Conservation (phyloP, 2,888 invertebrate genomes). For the Caenorhabditis japonica region DNA sequence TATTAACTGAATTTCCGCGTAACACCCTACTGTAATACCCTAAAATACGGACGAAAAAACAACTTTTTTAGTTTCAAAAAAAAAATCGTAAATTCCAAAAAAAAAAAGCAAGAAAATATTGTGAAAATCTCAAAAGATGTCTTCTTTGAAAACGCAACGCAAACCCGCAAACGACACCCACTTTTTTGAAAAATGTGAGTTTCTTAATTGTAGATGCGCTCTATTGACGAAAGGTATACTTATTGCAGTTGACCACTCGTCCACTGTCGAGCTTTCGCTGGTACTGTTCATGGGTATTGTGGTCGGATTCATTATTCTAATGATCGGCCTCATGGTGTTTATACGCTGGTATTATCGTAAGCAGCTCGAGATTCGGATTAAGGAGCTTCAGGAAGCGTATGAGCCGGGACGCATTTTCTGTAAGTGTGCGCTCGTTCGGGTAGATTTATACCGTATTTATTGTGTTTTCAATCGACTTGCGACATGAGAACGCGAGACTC, state of each 20-base stretch:
- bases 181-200: slow-evolving; percentile 1
- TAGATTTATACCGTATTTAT: too few relatives aligned
- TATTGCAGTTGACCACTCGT: too few relatives aligned
- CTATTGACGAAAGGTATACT: slow-evolving; percentile 12
- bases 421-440: too few relatives aligned
- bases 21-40: too few relatives aligned
- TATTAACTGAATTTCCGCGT: slow-evolving; percentile 5
- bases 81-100: too few relatives aligned
- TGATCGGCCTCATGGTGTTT: slow-evolving; percentile 18
- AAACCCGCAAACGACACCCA: neutral
- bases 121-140: neutral
- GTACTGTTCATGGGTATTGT: slow-evolving; percentile 23
- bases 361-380: slow-evolving; percentile 27
- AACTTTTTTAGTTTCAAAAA: too few relatives aligned
- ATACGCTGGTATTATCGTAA: slow-evolving; percentile 38
- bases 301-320: slow-evolving; percentile 15
- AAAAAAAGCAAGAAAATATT: too few relatives aligned
- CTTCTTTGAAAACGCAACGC: neutral
- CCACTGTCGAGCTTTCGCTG: slow-evolving; percentile 20
- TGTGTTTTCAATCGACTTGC: too few relatives aligned
- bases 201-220: neutral
- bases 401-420: slow-evolving; percentile 41
- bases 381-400: slow-evolving; percentile 31
- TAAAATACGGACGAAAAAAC: too few relatives aligned
- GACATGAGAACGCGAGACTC: too few relatives aligned